These are phyloP conservation scores for Triplophysa tibetana DNA, from an alignment of 2,113 vertebrate species.

Conservation along the genomic window DNA sequence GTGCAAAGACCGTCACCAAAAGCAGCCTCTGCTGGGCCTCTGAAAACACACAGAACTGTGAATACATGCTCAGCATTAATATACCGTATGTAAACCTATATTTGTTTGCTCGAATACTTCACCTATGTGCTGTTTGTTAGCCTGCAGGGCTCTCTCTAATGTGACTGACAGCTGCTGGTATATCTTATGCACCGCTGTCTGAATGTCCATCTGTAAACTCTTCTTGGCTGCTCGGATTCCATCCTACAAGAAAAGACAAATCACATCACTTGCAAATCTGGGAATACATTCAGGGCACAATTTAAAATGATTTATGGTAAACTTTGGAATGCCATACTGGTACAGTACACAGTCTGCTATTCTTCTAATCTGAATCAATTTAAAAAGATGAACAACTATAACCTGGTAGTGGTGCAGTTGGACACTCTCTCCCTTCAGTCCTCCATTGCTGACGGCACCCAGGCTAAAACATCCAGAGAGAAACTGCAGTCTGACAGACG, in stretches of 20 bases:
- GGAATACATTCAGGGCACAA: too few species aligned
- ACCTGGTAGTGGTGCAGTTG: conserved; percentile 98
- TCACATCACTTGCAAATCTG: not conserved
- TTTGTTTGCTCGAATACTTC: conserved; percentile 41
- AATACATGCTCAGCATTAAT: not conserved
- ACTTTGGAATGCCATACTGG: too few species aligned
- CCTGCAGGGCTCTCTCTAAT: conserved; percentile 89
- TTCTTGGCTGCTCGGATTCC: conserved; percentile 92
- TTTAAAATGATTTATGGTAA: too few species aligned
- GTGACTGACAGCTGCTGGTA: conserved; percentile 93
- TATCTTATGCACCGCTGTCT: conserved; percentile 95
- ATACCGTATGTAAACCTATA: not conserved
- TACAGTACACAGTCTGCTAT: not conserved
- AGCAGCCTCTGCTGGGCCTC: conserved; percentile 97
- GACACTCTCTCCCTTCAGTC: conserved; percentile 86
- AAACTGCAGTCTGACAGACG: conserved; percentile 94
- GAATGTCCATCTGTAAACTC: conserved; percentile 92
- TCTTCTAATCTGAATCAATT: not conserved
- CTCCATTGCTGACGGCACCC: conserved; percentile 83
- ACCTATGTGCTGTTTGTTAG: conserved; percentile 96
- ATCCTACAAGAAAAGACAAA: conserved; percentile 73
- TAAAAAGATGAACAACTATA: not conserved
- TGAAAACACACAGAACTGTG: conserved; percentile 56
- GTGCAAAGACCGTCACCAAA: conserved; percentile 93
- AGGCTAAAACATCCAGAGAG: conserved; percentile 95